phyloP scores from a whole-genome alignment of 2,888 invertebrate genomes.

The Drosophila silvestris region DNA sequence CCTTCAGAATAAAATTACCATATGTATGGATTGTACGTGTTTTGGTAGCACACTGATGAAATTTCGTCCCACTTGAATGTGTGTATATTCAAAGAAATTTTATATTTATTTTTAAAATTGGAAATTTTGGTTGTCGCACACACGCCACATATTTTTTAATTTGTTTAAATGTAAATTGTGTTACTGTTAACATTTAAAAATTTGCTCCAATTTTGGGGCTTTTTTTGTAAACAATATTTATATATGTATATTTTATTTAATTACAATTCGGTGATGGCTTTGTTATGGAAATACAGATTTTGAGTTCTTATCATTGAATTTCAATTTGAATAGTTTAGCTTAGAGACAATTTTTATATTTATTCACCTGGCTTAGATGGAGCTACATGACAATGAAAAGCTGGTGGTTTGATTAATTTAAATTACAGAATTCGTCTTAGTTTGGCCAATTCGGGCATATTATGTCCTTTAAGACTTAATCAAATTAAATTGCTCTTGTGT shows the following conservation, averaged over 20 bases:
- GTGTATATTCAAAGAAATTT: conserved; percentile 66
- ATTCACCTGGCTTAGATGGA: conserved; percentile 31
- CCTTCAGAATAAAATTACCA: conserved; percentile 52
- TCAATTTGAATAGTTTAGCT: conserved; percentile 5
- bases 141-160: conserved; percentile 65
- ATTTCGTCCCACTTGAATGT: conserved; percentile 23
- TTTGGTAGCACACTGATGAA: conserved; percentile 35
- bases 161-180: conserved; percentile 44
- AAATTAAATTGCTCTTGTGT: conserved; percentile 19
- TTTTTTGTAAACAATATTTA: conserved; percentile 46
- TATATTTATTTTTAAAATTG: conserved; percentile 72
- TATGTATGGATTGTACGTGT: conserved; percentile 50
- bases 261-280: conserved; percentile 38
- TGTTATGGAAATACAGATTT: conserved; percentile 39
- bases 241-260: conserved; percentile 23
- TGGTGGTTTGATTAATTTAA: conserved; percentile 14
- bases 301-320: conserved; percentile 17
- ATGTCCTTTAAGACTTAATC: conserved; percentile 14
- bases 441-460: conserved; percentile 8
- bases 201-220: conserved; percentile 41
- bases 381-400: conserved; percentile 14
- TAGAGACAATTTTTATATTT: conserved; percentile 11
- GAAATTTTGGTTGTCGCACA: conserved; percentile 54
- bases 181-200: conserved; percentile 67
- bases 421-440: conserved; percentile 8